phyloP scores from a whole-genome alignment of 64 coral and sea anemone genomes.

The Stichodactyla mertensii region DNA sequence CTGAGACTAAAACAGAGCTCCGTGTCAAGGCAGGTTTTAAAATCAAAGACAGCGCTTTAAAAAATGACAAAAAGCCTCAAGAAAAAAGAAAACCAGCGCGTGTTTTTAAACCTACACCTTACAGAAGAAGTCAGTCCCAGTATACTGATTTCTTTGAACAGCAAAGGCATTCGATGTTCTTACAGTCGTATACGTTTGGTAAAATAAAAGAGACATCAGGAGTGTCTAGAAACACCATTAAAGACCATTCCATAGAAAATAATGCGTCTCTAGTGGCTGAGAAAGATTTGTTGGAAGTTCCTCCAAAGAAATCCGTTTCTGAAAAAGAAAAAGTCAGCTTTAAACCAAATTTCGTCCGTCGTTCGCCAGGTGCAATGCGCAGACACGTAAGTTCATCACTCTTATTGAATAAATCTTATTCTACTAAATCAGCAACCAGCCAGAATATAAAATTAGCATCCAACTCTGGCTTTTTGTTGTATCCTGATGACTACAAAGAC shows the following conservation, averaged over 20 bases:
- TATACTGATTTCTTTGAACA: slow-evolving; percentile 55
- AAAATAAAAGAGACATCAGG: neutral
- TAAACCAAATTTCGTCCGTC: neutral
- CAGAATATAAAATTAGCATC: slow-evolving; percentile 35
- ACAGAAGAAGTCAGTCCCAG: slow-evolving; percentile 13
- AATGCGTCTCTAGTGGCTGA: neutral
- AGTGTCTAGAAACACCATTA: neutral
- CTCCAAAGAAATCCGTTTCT: neutral
- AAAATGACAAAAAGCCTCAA: slow-evolving; percentile 1
- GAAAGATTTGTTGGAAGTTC: neutral
- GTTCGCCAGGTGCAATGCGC: slow-evolving; percentile 10
- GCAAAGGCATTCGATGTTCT: slow-evolving; percentile 68
- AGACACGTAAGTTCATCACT: slow-evolving; percentile 4
- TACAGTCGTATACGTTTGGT: slow-evolving; percentile 47
- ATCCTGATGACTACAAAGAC: slow-evolving; percentile 75
- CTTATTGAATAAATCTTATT: neutral
- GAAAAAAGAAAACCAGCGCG: neutral
- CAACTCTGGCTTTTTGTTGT: slow-evolving; percentile 63
- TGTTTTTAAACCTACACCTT: neutral
- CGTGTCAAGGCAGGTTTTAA: neutral
- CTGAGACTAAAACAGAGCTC: neutral
- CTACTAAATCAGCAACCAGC: neutral
- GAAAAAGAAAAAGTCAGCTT: neutral
- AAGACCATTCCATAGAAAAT: neutral
- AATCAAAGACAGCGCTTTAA: neutral